Base-by-base conservation (phyloP, 2,797 vertebrate species). In the Acrossocheilus wenchowensis region DNA sequence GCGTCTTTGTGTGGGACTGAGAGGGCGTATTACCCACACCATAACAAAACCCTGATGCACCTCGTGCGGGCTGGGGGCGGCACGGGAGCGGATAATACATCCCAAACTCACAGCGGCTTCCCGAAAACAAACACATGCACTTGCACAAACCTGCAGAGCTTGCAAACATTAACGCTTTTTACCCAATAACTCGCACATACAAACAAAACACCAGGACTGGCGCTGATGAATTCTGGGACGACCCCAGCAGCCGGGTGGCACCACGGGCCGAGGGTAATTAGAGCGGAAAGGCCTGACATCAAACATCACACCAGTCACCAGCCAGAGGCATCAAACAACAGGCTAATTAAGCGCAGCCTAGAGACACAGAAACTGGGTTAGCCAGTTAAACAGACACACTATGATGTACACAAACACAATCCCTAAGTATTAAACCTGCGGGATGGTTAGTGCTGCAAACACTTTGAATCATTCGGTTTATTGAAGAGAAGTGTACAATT, bases 341-440 rank as follows among this genome's bases (percentile, higher is more conserved):
- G 80, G 84, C 80, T 90, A 75, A 90, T 90, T 89, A 89, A 85
- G 36, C 62, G 57, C 71, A 86, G 64, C 66, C 87, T 52, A 60
- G 79, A 83, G 69, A 71, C 64, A 69, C 50, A 52, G 62, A 87
- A 85, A 85, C 68, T 83, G 85, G 75, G 86, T 87, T 85, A 87
- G 72, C 50, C 41, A 71, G 81, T 74, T 68, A 62, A 78, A 82
- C 79, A 86, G 39, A 68, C 41, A 52, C 64, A 75, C 17, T 30
- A 52, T 34, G 90, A 79, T 34, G 64, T 4, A 69, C 69, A 74
- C 57, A 62, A 74, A 84, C 34, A 68, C 66, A 68, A 68, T 17
- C 3, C 1, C 17, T 4, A 6, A 75, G 21, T 14, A 78, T 17
- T 41, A 60, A 68, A 50, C 57, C 19, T 41, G 30, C 43, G 19